These are phyloP conservation scores for Xanthia icteritia DNA, from an alignment of 2,888 invertebrate genomes.

Conservation along the genomic window DNA sequence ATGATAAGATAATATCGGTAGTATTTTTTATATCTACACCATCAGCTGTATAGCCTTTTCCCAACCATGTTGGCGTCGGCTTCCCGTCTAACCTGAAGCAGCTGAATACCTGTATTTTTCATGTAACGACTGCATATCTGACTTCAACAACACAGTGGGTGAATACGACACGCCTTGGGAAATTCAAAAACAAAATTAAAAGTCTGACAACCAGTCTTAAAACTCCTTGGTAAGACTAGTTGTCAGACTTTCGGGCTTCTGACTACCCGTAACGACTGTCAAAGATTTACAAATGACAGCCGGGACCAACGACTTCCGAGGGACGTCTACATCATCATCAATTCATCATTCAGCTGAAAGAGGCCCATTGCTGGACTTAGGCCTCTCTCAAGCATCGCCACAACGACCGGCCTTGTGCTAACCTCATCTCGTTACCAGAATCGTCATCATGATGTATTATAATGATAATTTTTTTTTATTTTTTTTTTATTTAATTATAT, in stretches of 20 bases:
- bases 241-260: neutral
- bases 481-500: no score
- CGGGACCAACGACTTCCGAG: neutral
- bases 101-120: neutral
- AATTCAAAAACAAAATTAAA: no score
- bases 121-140: no score
- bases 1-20: neutral
- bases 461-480: no score
- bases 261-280: neutral
- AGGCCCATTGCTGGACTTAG: neutral
- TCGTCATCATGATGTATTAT: neutral
- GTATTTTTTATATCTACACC: constrained; percentile 1
- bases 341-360: neutral
- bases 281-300: neutral
- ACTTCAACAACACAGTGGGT: neutral
- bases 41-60: neutral
- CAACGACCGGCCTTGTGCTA: no score
- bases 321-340: neutral
- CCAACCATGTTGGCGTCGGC: neutral
- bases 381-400: neutral
- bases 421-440: constrained; percentile 7
- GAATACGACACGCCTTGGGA: no score
- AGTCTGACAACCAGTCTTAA: no score
- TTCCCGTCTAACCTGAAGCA: neutral
- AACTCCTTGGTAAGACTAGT: no score